Evolutionary conservation across 2,113 vertebrate genomes (phyloP), one percentile per base, ranked within the genome.

Genomic region (Paracanthobrama guichenoti): DNA sequence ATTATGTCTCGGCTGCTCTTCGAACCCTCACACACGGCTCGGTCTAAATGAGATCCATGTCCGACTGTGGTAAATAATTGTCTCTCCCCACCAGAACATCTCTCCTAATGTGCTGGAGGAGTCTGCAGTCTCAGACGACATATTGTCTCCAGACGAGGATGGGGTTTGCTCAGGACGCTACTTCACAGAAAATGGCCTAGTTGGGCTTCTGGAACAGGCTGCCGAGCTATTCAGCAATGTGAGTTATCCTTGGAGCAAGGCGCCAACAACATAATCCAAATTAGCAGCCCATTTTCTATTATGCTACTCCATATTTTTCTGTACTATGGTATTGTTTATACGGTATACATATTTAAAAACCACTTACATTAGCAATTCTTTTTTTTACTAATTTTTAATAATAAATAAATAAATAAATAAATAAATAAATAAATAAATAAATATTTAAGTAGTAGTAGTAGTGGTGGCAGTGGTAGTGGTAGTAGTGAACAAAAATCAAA

Each of bases 91-190:
- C 78, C 93, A 99, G 98, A 98, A 97, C 85, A 97, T 99, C 90
- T 98, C 97, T 14, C 90, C 96, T 88, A 99, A 99, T 1, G 95
- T 97, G 78, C 94, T 99, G 88, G 98, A 99, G 90, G 97, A 99
- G 89, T 99, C 97, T 3, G 98, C 97, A 0, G 96, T 99, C 92
- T 99, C 98, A 0, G 97, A 99, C 28, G 97, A 99, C 91, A 96
- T 98, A 91, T 92, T 99, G 92, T 98, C 97, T 28, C 98, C 98
- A 0, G 98, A 99, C 26, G 97, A 99, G 91, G 98, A 99, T 13
- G 97, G 97, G 0, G 95, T 99, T 85, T 99, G 97, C 88, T 98
- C 97, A 0, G 98, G 97, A 39, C 96, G 96, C 55, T 99, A 98
- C 91, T 99, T 99, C 92, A 98, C 97, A 0, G 97, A 98, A 92